phyloP scores from a whole-genome alignment of 2,888 invertebrate species.

The Synanthedon vespiformis region DNA sequence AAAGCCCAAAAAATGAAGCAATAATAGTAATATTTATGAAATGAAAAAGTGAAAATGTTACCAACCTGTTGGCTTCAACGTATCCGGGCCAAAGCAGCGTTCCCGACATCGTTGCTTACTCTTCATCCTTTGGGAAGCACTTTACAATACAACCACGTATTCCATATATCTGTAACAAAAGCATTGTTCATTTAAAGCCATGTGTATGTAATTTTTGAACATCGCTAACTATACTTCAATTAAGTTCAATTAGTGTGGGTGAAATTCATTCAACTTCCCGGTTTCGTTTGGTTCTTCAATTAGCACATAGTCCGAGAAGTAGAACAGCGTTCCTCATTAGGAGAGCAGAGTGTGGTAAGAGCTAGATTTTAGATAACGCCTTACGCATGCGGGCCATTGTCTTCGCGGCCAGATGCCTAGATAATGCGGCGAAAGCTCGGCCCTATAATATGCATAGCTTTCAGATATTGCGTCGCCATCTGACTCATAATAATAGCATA shows the following conservation, averaged over 20 bases:
- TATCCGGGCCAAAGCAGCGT: constrained; percentile 46
- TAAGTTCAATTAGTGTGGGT: constrained; percentile 34
- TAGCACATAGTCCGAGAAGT: constrained; percentile 19
- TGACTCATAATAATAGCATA: constrained; percentile 22
- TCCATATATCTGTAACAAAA: constrained; percentile 37
- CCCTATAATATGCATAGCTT: constrained; percentile 34
- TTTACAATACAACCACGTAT: constrained; percentile 18
- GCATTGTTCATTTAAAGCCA: neutral
- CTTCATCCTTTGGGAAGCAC: constrained; percentile 63
- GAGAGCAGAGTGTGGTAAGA: constrained; percentile 60
- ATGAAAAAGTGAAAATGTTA: no score
- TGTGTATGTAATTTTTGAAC: constrained; percentile 1
- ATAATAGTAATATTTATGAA: no score
- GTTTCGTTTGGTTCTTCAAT: constrained; percentile 10
- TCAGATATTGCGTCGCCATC: constrained; percentile 28
- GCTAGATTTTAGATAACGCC: constrained; percentile 61
- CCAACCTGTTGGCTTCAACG: constrained; percentile 52
- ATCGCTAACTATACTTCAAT: constrained; percentile 20
- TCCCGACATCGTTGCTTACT: constrained; percentile 57
- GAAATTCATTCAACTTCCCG: constrained; percentile 27
- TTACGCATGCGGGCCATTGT: constrained; percentile 66
- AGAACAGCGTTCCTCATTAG: constrained; percentile 60
- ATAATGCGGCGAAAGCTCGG: constrained; percentile 49
- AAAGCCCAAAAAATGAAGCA: no score
- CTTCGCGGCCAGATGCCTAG: constrained; percentile 46